Conservation (phyloP, 2,797 vertebrate genomes). For the Acipenser transmontanus region DNA sequence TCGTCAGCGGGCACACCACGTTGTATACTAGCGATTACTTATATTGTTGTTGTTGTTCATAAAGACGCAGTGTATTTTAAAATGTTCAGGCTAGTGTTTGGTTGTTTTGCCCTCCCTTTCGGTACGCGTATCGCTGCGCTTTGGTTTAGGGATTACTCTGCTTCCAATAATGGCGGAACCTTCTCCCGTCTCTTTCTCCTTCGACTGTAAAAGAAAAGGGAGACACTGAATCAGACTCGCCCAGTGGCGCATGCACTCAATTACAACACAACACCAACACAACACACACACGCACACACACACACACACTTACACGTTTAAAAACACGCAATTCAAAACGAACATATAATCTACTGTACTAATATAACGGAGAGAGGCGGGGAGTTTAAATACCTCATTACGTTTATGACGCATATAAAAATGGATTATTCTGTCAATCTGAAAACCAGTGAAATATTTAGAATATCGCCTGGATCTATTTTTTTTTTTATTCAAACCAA, state of each 20-base stretch:
- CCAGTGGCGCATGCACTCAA: slow-evolving; percentile 62
- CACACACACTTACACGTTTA: neutral
- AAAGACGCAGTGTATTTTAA: slow-evolving; percentile 17
- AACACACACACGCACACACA: slow-evolving; percentile 16
- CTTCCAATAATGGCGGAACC: slow-evolving; percentile 72
- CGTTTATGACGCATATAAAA: too few species aligned
- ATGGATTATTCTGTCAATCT: too few species aligned
- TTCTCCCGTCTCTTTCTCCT: slow-evolving; percentile 58
- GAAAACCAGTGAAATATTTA: too few species aligned
- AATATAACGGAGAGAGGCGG: too few species aligned
- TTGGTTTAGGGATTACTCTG: slow-evolving; percentile 35
- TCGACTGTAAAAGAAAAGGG: slow-evolving; percentile 50
- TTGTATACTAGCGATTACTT: slow-evolving; percentile 60
- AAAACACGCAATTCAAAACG: too few species aligned
- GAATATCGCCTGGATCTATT: too few species aligned
- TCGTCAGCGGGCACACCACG: slow-evolving; percentile 58
- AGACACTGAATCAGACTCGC: slow-evolving; percentile 42
- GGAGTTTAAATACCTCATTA: too few species aligned
- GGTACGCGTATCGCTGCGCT: too few species aligned
- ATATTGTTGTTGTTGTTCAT: slow-evolving; percentile 53
- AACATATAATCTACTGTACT: too few species aligned
- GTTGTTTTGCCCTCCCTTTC: neutral
- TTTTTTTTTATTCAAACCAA: too few species aligned
- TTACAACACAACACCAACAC: slow-evolving; percentile 43
- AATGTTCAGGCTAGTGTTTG: slow-evolving; percentile 14